Base-by-base conservation (phyloP, 2,888 invertebrate species). In the Luperina nickerlii region DNA sequence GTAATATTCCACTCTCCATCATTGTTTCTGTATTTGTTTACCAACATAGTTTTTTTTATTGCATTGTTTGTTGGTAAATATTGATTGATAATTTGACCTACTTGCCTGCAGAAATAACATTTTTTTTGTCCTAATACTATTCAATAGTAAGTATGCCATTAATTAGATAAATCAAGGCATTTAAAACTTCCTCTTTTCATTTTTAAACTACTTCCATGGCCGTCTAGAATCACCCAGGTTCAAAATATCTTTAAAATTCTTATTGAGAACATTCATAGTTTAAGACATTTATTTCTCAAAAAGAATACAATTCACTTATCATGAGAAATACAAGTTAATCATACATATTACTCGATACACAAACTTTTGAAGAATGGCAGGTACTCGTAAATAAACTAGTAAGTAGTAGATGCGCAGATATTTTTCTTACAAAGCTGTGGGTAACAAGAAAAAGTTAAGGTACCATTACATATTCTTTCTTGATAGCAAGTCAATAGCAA, bases 1-100 rank as follows among this genome's bases (percentile, higher is more conserved):
- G 70, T 68, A 71, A 70, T 73, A 68, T 48, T 60, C n/a, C 45
- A 38, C 48, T 32, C 27, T 32, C 48, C 65, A 51, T 72, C 76
- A 63, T 57, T 72, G 72, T 70, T 65, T 45, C 65, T 71, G 69
- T 62, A 68, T 27, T 32, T 86, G 76, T 82, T 88, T 81, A 85
- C 68, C 13, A 86, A 88, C 82, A 77, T 24, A 42, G 62, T 20
- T 20, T 63, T 54, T 69, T 67, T 15, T 6, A 32, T 42, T 45
- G 7, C 45, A 57, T 67, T 13, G 24, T 48, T 54, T 68, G 45
- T 69, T 81, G 20, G 27, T 81, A 83, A 62, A 83, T 67, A 77
- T 54, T 77, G 32, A 27, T 51, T 51, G n/a, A 54, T n/a, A 20
- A 70, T 76, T 66, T 82, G 54, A 82, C 45, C 82, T 78, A n/a